Percentiles rank a stretch among this genome's conserved stretches.
phyloP scores from a whole-genome alignment of 2,113 vertebrate species.

The Pelvicachromis taeniatus region DNA sequence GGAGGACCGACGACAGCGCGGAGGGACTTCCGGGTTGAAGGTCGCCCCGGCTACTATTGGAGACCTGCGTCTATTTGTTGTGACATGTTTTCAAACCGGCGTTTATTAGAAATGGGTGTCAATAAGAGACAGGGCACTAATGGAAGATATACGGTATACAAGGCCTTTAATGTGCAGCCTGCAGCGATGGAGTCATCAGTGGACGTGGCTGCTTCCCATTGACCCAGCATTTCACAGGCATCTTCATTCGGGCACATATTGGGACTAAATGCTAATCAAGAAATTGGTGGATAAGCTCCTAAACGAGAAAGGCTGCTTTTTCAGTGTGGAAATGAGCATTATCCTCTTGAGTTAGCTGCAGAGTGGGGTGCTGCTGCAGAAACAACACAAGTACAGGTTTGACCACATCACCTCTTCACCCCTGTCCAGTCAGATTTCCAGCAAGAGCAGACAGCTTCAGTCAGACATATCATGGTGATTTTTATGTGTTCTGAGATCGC shows the following conservation, averaged over 20 bases:
- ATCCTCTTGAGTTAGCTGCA: neutral
- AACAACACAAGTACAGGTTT: neutral
- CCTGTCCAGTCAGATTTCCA: neutral
- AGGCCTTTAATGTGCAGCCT: neutral
- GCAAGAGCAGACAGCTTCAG: neutral
- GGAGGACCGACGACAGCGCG: too few species aligned
- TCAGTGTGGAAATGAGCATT: accelerated
- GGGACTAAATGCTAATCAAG: neutral
- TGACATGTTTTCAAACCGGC: too few species aligned
- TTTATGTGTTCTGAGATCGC: neutral
- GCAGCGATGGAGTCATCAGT: neutral
- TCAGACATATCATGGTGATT: accelerated
- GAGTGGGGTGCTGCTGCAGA: neutral
- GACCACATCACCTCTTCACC: neutral
- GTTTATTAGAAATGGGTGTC: too few species aligned
- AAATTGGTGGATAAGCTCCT: neutral
- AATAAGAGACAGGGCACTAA: too few species aligned
- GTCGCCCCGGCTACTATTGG: too few species aligned
- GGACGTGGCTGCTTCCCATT: neutral
- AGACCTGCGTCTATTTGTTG: too few species aligned
- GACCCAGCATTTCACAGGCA: accelerated
- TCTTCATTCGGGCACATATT: neutral
- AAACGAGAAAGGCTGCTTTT: accelerated
- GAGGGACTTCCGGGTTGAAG: too few species aligned
- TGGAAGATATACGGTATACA: too few species aligned